Evolutionary conservation across 2,888 invertebrate genomes (phyloP).

Genomic region (Aphidoletes aphidimyza): DNA sequence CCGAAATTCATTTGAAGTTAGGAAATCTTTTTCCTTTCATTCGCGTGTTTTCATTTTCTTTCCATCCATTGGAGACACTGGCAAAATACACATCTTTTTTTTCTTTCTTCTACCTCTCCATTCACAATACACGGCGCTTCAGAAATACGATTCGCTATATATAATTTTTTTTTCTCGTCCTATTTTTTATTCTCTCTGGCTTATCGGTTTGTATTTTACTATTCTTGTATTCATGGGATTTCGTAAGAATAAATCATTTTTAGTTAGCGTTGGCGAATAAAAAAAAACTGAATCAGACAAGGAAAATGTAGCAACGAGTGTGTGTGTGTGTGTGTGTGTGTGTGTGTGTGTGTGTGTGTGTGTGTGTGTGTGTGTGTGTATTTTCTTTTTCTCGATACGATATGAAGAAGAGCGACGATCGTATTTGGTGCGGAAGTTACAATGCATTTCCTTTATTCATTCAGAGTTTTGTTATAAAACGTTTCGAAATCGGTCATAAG

Average conservation of each 20-base stretch:
- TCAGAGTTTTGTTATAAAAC: too few species aligned
- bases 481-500: too few species aligned
- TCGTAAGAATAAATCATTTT: constrained; percentile 41
- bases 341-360: too few species aligned
- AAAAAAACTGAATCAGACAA: neutral
- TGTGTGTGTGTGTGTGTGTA: too few species aligned
- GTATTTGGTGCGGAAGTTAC: too few species aligned
- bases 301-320: too few species aligned
- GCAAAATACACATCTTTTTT: neutral
- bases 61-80: neutral
- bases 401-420: too few species aligned
- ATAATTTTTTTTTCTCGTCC: too few species aligned
- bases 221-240: constrained; percentile 16
- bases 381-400: too few species aligned
- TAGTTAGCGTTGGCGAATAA: neutral
- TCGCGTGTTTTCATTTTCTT: neutral
- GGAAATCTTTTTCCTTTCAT: neutral
- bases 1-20: too few species aligned
- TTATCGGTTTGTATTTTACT: constrained; percentile 14
- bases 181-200: neutral
- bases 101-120: neutral
- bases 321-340: too few species aligned
- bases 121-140: neutral
- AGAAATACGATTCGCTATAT: neutral
- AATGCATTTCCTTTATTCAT: too few species aligned